Evolutionary conservation across 2,797 vertebrate genomes (phyloP).

Genomic region (Sarcophilus harrisii): DNA sequence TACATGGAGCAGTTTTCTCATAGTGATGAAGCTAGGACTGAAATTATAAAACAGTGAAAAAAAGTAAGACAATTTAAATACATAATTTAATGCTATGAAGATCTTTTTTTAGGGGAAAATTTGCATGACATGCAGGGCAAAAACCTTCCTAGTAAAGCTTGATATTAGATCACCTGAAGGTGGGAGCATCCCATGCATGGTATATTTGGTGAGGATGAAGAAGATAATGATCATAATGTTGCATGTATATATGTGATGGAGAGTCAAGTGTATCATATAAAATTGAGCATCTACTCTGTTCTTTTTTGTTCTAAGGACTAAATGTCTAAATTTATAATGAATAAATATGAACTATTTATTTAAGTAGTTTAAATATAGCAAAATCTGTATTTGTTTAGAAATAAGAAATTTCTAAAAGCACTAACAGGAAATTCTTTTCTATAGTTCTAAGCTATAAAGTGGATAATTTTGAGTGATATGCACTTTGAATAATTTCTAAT

Average conservation of each 20-base stretch:
- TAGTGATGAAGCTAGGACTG: not conserved
- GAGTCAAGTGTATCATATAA: not conserved
- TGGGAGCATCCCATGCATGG: not conserved
- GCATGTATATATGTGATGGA: not conserved
- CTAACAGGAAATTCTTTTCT: conserved; percentile 52
- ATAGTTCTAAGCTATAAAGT: conserved; percentile 36
- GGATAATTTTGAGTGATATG: conserved; percentile 53
- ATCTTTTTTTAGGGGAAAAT: not conserved
- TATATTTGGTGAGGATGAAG: not conserved
- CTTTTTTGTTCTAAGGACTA: not conserved
- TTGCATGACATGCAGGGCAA: not conserved
- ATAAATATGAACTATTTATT: not conserved
- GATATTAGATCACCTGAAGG: not conserved
- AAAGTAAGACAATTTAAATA: not conserved
- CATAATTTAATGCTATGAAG: not conserved
- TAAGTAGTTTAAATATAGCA: conserved; percentile 59
- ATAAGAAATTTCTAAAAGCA: conserved; percentile 50
- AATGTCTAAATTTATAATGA: no score
- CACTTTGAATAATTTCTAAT: conserved; percentile 50
- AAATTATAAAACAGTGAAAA: not conserved
- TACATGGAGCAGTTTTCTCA: not conserved
- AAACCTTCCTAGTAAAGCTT: not conserved
- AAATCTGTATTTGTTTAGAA: conserved; percentile 55
- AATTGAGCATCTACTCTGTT: not conserved
- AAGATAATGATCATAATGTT: not conserved